A percentile compares a stretch with the other conserved stretches of the same genome.
These are phyloP conservation scores for Osmoderma eremita DNA, from an alignment of 2,888 invertebrate species.

Conservation along the genomic window DNA sequence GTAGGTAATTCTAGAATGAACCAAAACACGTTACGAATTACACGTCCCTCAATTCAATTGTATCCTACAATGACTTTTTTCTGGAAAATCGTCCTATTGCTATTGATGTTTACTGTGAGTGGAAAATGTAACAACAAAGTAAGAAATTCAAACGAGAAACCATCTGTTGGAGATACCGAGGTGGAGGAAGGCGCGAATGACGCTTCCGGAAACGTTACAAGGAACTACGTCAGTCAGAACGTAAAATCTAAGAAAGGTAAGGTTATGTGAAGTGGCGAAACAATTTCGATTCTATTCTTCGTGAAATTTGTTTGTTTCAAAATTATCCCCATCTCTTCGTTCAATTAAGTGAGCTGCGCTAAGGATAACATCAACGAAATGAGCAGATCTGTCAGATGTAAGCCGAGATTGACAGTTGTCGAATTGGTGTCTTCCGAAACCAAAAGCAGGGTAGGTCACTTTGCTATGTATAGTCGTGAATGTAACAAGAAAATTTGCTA, in stretches of 20 bases:
- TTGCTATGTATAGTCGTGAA: no score
- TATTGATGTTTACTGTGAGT: no score
- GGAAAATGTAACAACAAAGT: conserved; percentile 15
- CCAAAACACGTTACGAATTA: no score
- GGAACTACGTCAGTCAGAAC: conserved; percentile 25
- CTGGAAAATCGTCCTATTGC: no score
- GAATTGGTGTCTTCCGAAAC: conserved; percentile 51
- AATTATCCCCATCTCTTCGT: no score
- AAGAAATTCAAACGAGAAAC: conserved; percentile 4
- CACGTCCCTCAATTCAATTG: no score
- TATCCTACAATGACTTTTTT: no score
- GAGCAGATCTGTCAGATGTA: conserved; percentile 52
- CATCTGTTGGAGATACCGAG: no score
- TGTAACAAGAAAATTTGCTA: no score
- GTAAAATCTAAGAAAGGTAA: conserved; percentile 39
- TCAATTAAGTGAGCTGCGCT: conserved; percentile 35
- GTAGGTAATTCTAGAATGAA: no score
- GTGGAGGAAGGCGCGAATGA: not conserved
- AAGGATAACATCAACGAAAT: conserved; percentile 39
- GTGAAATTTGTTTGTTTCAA: conserved; percentile 2
- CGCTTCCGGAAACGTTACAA: conserved; percentile 1
- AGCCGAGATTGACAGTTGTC: conserved; percentile 56
- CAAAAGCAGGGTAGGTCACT: conserved; percentile 51
- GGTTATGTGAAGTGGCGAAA: no score
- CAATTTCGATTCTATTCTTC: conserved; percentile 1